Base-by-base conservation (phyloP, 1,140 invertebrate species). In the Sogatella furcifera region DNA sequence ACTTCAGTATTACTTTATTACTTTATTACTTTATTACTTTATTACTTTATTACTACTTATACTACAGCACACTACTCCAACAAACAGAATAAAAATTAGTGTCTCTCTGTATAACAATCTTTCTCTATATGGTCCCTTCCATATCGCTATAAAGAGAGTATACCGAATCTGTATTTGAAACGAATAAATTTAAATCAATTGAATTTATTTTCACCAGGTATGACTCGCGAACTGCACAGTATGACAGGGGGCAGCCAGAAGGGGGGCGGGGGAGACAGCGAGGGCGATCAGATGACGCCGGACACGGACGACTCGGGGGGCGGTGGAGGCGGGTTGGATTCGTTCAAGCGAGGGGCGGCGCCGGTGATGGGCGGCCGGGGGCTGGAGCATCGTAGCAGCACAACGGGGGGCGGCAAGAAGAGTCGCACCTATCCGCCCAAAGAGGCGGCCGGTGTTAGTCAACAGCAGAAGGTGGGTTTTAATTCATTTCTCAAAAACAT, bases 271-370 rank as follows among this genome's bases (percentile, higher is more conserved):
- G 71, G 74, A 42, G 83, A 83, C 65, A 78, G 77, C 61, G 81
- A 84, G 62, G 34, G 24, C 24, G 70, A 80, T 8, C 76, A 79
- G 44, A 80, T 81, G 63, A 84, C 82, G 58, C 82, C 82, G 0
- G 83, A 85, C 62, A 84, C 81, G 0, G 83, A 84, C 68, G 79
- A 81, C 66, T 80, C 78, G 2, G 78, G 76, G 14, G 78, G 75
- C n/a, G 76, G 75, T 15, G 3, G 63, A 74, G 69, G 24, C 67
- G 75, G 14, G 76, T 75, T 15, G 3, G 63, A 74, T 69, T 21
- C 67, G 61, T 59, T 69, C 60, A 55, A 70, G 73, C 62, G 60
- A 17, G 19, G 21, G 15, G 19, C 19, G 44, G 22, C 55, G 56
- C 44, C 55, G 34, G 19, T 62, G 28, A 49, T 64, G 56, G 55